Evolutionary conservation across 2,113 vertebrate genomes (phyloP).

Genomic region (Spea multiplicata): DNA sequence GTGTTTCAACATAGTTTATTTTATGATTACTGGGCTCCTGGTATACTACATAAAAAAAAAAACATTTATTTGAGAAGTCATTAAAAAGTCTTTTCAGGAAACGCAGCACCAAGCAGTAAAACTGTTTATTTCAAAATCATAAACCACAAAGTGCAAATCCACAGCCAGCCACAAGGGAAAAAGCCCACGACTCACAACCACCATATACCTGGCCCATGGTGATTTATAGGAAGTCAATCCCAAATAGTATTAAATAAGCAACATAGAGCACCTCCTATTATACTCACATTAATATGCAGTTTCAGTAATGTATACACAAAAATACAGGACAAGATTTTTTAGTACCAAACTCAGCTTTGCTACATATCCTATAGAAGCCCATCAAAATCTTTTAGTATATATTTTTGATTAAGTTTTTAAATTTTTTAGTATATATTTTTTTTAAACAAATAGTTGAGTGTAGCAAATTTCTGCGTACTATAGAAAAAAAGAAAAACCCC

Average conservation of each 20-base stretch:
- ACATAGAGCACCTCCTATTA: too few relatives aligned
- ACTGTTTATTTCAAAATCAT: conserved; percentile 10
- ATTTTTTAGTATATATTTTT: background rate
- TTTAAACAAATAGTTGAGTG: background rate
- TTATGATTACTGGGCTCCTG: conserved; percentile 23
- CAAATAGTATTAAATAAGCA: too few relatives aligned
- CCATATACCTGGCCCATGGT: too few relatives aligned
- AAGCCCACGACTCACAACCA: too few relatives aligned
- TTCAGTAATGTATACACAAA: too few relatives aligned
- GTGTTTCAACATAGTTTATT: conserved; percentile 10
- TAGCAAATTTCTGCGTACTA: background rate
- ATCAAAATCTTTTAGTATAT: too few relatives aligned
- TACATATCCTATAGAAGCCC: too few relatives aligned
- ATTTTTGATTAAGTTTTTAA: too few relatives aligned
- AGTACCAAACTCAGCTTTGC: too few relatives aligned
- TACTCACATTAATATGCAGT: too few relatives aligned
- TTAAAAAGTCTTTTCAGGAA: conserved; percentile 22
- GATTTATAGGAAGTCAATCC: too few relatives aligned
- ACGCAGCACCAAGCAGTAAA: background rate
- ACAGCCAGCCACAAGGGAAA: background rate
- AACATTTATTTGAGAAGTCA: conserved; percentile 19
- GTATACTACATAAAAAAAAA: conserved; percentile 13
- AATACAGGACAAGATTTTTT: too few relatives aligned
- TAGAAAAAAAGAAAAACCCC: background rate
- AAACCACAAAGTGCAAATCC: conserved; percentile 1